A percentile compares a stretch with the other conserved stretches of the same genome.
Evolutionary conservation across 1,140 invertebrate genomes (phyloP).

Genomic region (Pachyrhynchus sulphureomaculatus): DNA sequence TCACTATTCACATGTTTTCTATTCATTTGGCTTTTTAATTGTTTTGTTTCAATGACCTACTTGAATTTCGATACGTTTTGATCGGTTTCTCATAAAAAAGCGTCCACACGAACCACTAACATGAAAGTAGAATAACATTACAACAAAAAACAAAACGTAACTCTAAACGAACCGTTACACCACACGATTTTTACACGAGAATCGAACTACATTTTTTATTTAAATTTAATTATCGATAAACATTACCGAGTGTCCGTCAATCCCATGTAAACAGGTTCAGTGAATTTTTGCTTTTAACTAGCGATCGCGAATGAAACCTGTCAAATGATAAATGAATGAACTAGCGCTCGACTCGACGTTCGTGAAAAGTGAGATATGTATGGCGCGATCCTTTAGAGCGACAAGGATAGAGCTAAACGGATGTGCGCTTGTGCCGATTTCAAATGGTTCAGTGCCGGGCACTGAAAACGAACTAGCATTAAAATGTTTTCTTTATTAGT

Average conservation of each 20-base stretch:
- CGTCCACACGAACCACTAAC: not conserved
- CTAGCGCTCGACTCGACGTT: not conserved
- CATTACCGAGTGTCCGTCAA: not conserved
- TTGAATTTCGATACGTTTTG: constrained; percentile 5
- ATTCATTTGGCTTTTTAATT: constrained; percentile 26
- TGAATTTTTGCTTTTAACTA: not conserved
- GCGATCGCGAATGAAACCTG: not conserved
- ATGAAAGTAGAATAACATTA: not conserved
- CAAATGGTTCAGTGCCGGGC: no score
- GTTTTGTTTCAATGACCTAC: constrained; percentile 10
- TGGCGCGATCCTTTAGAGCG: not conserved
- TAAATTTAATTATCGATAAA: constrained; percentile 1
- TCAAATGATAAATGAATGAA: constrained; percentile 14
- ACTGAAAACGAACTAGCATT: no score
- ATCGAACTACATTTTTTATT: not conserved
- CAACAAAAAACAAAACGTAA: not conserved
- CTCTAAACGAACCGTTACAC: not conserved
- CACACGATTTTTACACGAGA: not conserved
- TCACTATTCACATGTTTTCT: constrained; percentile 47
- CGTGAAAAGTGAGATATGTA: not conserved
- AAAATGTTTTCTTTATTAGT: no score
- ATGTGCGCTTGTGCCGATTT: no score
- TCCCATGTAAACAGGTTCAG: constrained; percentile 9
- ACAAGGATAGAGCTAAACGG: no score
- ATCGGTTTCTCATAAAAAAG: not conserved